Evolutionary conservation across 1,140 invertebrate species (phyloP).

Genomic region (Drosophila rufa): DNA sequence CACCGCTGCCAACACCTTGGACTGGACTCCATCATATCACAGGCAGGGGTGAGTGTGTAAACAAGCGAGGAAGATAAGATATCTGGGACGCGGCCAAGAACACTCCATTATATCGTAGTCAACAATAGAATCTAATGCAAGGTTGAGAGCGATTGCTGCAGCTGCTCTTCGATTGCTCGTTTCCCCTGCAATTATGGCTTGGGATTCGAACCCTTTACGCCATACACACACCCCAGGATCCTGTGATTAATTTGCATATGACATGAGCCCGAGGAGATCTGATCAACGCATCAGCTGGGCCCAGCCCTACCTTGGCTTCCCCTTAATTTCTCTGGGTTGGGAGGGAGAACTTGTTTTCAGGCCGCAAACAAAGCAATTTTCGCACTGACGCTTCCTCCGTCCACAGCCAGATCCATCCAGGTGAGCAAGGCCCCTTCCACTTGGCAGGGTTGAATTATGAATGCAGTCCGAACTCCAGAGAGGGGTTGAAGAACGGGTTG

Average conservation of each 20-base stretch:
- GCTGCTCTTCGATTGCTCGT: constrained; percentile 53
- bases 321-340: background rate
- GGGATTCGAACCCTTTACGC: constrained; percentile 10
- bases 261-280: constrained; percentile 63
- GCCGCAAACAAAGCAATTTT: constrained; percentile 81
- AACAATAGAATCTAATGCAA: constrained; percentile 37
- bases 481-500: constrained; percentile 54
- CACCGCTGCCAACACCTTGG: constrained; percentile 17
- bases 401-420: constrained; percentile 14
- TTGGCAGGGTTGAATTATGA: constrained; percentile 49
- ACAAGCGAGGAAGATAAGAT: constrained; percentile 48
- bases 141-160: constrained; percentile 19
- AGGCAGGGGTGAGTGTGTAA: constrained; percentile 15
- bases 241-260: constrained; percentile 79
- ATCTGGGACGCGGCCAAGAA: constrained; percentile 30
- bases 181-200: constrained; percentile 40
- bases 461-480: constrained; percentile 36
- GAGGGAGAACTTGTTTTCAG: constrained; percentile 66
- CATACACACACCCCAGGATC: constrained; percentile 31
- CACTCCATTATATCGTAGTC: constrained; percentile 26
- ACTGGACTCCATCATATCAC: constrained; percentile 18
- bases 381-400: constrained; percentile 66
- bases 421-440: constrained; percentile 18
- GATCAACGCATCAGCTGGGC: constrained; percentile 73
- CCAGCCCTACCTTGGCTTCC: background rate